Evolutionary conservation across 1,140 invertebrate genomes (phyloP).

Genomic region (Tyrophagus putrescentiae): DNA sequence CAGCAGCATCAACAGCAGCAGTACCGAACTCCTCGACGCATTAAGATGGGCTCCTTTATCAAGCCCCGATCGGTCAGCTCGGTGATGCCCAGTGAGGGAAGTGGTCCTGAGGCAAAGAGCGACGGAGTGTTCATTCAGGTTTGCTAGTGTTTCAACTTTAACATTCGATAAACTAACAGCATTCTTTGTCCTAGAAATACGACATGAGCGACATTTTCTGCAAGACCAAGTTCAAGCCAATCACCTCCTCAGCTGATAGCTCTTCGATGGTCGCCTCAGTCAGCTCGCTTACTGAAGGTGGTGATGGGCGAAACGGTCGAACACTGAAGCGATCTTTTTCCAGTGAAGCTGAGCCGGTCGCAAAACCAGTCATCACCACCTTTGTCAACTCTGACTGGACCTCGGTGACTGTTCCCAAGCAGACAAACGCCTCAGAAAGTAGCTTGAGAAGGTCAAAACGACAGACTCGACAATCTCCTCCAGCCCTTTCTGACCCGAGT

Average conservation of each 20-base stretch:
- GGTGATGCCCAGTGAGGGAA: background rate
- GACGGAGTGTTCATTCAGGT: background rate
- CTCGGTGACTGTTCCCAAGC: background rate
- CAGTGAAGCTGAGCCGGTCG: background rate
- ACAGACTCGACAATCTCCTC: no score
- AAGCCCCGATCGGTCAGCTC: background rate
- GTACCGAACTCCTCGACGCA: slow-evolving; percentile 5
- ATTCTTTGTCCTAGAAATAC: slow-evolving; percentile 4
- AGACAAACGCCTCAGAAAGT: background rate
- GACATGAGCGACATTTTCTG: slow-evolving; percentile 17
- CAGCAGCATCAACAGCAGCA: no score
- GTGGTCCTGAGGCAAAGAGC: background rate
- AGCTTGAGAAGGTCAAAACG: slow-evolving; percentile 4
- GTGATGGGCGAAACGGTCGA: slow-evolving; percentile 7
- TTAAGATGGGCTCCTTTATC: slow-evolving; percentile 15
- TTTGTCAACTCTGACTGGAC: slow-evolving; percentile 19
- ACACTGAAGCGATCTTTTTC: slow-evolving; percentile 4
- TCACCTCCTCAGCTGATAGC: background rate
- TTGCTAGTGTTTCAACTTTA: no score
- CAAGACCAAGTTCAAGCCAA: slow-evolving; percentile 12
- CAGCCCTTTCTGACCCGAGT: background rate
- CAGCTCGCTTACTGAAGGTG: background rate
- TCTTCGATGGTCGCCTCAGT: background rate
- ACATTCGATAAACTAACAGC: background rate
- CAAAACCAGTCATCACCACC: slow-evolving; percentile 6